Evolutionary conservation across 1,140 invertebrate species (phyloP), one percentile per base, ranked within the genome.

Genomic region (Chymomyza costata): DNA sequence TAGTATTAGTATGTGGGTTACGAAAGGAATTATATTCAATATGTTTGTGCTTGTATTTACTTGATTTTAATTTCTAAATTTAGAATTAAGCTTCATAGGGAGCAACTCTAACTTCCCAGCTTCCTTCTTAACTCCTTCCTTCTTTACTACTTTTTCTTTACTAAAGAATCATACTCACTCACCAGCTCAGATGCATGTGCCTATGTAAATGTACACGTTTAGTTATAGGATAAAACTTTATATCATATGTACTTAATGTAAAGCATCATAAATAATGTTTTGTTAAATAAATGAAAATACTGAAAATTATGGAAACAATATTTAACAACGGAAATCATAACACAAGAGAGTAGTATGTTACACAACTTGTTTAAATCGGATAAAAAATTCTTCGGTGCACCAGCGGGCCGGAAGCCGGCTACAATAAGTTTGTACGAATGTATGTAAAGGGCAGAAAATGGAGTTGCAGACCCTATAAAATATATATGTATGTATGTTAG

Each of bases 1-100:
- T 84, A 84, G 59, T 41, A 57, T 50, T 61, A 55, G 31, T 28
- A 11, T n/a, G 6, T 8, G 7, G 14, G 43, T 16, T 35, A 28
- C 17, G 31, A 17, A 54, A 2, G 15, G 40, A 53, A 41, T 41
- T 37, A 8, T 10, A 31, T 25, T 11, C 17, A 34, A 49, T 17
- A 18, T 49, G 35, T 28, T 14, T 25, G 47, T 58, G 55, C 55
- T 52, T 53, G 18, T 46, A n/a, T 21, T 18, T 40, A 7, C n/a
- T 50, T 41, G 6, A 19, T 41, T 7, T 8, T 25, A 25, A 5
- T 25, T 25, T 25, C 21, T 25, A 25, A 25, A 25, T 25, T 25
- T 5, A 34, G 32, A 5, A 5, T n/a, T 14, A n/a, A 34, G 13
- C 32, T 5, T 5, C 32, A 34, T 10, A 10, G 10, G 10, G 5